Conservation (phyloP, 2,113 vertebrate species). For the Neogobius melanostomus region DNA sequence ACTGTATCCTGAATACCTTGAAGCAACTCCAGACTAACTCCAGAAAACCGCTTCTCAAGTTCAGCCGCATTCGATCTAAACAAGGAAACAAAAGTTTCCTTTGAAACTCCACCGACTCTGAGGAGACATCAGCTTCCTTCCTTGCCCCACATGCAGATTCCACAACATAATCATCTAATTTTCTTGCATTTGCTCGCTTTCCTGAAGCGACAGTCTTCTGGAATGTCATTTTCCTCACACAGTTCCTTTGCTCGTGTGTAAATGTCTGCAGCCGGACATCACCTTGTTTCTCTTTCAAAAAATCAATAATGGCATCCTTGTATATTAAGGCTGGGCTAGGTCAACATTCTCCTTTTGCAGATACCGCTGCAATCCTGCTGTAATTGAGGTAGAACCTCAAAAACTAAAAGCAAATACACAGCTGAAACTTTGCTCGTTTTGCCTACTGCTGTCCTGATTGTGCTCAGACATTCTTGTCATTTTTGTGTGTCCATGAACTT, state of each 20-base stretch:
- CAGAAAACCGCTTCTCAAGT: background rate
- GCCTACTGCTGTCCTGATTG: too few relatives aligned
- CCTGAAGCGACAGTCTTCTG: background rate
- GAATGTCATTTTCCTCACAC: background rate
- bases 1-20: background rate
- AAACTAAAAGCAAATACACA: too few relatives aligned
- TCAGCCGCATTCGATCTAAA: background rate
- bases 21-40: background rate
- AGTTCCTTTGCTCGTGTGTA: background rate
- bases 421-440: too few relatives aligned
- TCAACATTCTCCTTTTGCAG: constrained; percentile 26
- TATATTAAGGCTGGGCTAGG: constrained; percentile 10
- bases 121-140: background rate
- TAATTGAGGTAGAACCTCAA: constrained; percentile 2
- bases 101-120: background rate
- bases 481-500: too few relatives aligned
- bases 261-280: background rate
- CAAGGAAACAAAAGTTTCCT: background rate
- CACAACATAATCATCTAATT: background rate
- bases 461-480: too few relatives aligned
- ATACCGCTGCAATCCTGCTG: constrained; percentile 11
- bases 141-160: background rate
- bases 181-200: background rate
- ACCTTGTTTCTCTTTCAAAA: background rate
- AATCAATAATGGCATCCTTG: background rate